Percentiles rank a stretch among this genome's conserved stretches.
Conservation (phyloP, 2,888 invertebrate genomes). For the Hylaea fasciaria region DNA sequence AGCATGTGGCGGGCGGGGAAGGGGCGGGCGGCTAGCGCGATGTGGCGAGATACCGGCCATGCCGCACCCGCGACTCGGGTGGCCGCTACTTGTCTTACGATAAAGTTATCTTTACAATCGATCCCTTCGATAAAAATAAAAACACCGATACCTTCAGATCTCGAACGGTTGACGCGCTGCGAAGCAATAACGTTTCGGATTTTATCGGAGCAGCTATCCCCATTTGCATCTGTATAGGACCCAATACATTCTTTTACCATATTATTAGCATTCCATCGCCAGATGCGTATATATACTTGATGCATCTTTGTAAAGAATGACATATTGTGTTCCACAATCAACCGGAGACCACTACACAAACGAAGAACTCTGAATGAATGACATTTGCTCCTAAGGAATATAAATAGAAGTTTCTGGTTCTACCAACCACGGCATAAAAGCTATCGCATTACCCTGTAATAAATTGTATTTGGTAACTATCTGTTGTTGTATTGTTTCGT, state of each 20-base stretch:
- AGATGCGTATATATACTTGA: constrained; percentile 51
- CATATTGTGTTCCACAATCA: no score
- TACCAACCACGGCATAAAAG: constrained; percentile 27
- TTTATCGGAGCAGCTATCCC: constrained; percentile 75
- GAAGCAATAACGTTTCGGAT: constrained; percentile 76
- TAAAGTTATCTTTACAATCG: constrained; percentile 83
- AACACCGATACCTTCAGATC: constrained; percentile 69
- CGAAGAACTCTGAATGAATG: constrained; percentile 9
- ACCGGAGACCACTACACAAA: constrained; percentile 23
- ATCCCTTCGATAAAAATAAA: constrained; percentile 82
- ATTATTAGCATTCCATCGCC: constrained; percentile 74
- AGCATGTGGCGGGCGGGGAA: constrained; percentile 58
- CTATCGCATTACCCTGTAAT: constrained; percentile 35
- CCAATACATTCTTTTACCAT: constrained; percentile 75
- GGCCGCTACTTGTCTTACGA: constrained; percentile 85
- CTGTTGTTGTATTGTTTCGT: constrained; percentile 61
- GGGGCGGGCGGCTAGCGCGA: constrained; percentile 51
- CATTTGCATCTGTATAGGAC: constrained; percentile 79
- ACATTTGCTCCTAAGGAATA: neutral
- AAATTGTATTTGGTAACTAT: constrained; percentile 53
- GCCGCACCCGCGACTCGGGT: constrained; percentile 61
- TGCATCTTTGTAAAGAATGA: constrained; percentile 30
- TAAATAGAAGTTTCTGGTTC: constrained; percentile 5
- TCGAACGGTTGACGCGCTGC: constrained; percentile 76
- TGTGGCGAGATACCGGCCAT: constrained; percentile 50